A percentile compares a stretch with the other conserved stretches of the same genome.
These are phyloP conservation scores for Dermochelys coriacea DNA, from an alignment of 2,797 vertebrate species.

Conservation along the genomic window DNA sequence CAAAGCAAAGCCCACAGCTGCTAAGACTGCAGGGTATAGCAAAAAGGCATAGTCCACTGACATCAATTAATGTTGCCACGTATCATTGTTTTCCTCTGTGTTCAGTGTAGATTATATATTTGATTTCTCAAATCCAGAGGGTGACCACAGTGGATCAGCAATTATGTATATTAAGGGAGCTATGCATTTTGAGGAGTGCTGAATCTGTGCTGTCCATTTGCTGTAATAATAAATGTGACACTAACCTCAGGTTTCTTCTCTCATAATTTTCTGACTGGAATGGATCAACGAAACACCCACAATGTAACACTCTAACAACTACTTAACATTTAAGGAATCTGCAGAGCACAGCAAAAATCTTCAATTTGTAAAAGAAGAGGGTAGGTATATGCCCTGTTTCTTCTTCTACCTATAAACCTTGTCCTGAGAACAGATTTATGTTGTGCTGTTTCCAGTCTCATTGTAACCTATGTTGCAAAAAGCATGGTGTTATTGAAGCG, in stretches of 20 bases:
- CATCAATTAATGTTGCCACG: neutral
- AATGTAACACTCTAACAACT: neutral
- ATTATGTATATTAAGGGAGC: neutral
- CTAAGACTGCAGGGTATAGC: neutral
- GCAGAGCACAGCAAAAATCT: neutral
- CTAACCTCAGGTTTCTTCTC: neutral
- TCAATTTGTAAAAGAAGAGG: neutral
- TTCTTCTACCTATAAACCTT: neutral
- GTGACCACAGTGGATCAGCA: neutral
- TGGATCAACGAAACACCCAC: neutral
- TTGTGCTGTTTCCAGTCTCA: neutral
- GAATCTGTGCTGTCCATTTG: neutral
- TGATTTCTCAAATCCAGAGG: neutral
- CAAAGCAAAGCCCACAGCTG: neutral
- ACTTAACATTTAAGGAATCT: neutral
- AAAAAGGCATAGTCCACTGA: neutral
- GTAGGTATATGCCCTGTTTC: neutral
- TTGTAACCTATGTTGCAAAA: neutral
- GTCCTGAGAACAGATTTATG: neutral
- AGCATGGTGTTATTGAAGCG: rapidly evolving
- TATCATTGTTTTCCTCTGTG: neutral
- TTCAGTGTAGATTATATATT: neutral
- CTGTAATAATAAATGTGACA: neutral
- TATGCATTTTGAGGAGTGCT: neutral
- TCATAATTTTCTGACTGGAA: neutral